Conservation (phyloP, 2,113 vertebrate species). For the Delphinus delphis region DNA sequence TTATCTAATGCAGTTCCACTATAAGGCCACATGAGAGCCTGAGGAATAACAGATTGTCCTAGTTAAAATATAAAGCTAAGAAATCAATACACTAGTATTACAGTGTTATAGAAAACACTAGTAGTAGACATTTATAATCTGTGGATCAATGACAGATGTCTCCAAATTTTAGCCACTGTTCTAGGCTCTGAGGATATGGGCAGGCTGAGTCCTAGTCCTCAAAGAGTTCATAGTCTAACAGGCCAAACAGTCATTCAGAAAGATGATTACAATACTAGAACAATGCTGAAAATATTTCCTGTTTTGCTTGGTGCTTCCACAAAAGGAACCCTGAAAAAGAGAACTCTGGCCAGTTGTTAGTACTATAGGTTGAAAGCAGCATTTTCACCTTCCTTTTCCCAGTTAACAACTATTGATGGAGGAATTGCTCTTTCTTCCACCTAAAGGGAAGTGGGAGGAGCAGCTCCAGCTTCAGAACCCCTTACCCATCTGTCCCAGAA, state of each 20-base stretch:
- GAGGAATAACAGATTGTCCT: background rate
- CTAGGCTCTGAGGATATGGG: background rate
- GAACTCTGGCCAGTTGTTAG: slow-evolving; percentile 26
- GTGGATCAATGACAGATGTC: background rate
- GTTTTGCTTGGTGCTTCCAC: slow-evolving; percentile 34
- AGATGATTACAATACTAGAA: slow-evolving; percentile 21
- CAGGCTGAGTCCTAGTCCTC: background rate
- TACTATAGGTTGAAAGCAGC: background rate
- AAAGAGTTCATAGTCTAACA: slow-evolving; percentile 11
- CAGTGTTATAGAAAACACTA: background rate
- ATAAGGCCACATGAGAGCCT: background rate
- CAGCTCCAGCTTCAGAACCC: background rate
- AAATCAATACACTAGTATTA: slow-evolving; percentile 2
- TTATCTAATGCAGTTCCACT: slow-evolving; percentile 18
- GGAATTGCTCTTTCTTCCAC: background rate
- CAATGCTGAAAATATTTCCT: slow-evolving; percentile 29
- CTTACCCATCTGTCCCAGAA: background rate
- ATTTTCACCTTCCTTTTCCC: slow-evolving; percentile 13
- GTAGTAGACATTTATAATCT: slow-evolving; percentile 39
- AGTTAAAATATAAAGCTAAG: slow-evolving; percentile 35
- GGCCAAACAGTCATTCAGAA: slow-evolving; percentile 26
- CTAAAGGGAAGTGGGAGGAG: background rate
- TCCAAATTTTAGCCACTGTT: slow-evolving; percentile 30
- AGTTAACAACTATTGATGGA: slow-evolving; percentile 22
- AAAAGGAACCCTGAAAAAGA: slow-evolving; percentile 42